These are phyloP conservation scores for Apamea anceps DNA, from an alignment of 2,888 invertebrate genomes.

Conservation along the genomic window DNA sequence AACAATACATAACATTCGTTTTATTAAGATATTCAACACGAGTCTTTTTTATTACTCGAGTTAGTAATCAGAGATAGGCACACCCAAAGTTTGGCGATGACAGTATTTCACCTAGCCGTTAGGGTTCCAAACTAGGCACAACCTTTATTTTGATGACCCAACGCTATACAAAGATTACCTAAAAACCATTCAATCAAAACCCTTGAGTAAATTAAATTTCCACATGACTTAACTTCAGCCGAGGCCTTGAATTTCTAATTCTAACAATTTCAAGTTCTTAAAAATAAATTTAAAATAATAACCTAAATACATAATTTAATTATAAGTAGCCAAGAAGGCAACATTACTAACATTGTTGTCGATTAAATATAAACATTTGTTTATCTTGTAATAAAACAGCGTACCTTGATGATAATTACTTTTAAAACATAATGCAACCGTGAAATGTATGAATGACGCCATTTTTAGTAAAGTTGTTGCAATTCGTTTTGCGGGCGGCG, in stretches of 20 bases:
- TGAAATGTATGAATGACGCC: constrained; percentile 88
- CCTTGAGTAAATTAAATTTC: constrained; percentile 21
- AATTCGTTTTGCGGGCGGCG: constrained; percentile 84
- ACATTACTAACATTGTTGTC: constrained; percentile 27
- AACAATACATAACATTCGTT: constrained; percentile 66
- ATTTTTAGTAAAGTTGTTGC: constrained; percentile 88
- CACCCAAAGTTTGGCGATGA: constrained; percentile 12
- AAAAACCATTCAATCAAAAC: constrained; percentile 7
- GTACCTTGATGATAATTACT: constrained; percentile 76
- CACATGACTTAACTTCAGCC: constrained; percentile 23
- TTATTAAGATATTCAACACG: constrained; percentile 1
- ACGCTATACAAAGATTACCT: neutral
- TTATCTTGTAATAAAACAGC: constrained; percentile 57
- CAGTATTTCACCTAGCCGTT: constrained; percentile 6
- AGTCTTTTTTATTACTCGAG: constrained; percentile 17
- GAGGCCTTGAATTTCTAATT: constrained; percentile 45
- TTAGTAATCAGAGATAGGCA: constrained; percentile 28
- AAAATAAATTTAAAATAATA: constrained; percentile 22
- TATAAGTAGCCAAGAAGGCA: constrained; percentile 3
- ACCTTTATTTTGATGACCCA: neutral
- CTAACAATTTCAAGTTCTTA: constrained; percentile 21
- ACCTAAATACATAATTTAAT: constrained; percentile 33
- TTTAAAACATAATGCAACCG: constrained; percentile 83
- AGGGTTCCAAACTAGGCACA: neutral
- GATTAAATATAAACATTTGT: constrained; percentile 56